Percentiles rank a stretch among this genome's conserved stretches.
Evolutionary conservation across 1,140 invertebrate genomes (phyloP).

Genomic region (Drosophila oshimai): DNA sequence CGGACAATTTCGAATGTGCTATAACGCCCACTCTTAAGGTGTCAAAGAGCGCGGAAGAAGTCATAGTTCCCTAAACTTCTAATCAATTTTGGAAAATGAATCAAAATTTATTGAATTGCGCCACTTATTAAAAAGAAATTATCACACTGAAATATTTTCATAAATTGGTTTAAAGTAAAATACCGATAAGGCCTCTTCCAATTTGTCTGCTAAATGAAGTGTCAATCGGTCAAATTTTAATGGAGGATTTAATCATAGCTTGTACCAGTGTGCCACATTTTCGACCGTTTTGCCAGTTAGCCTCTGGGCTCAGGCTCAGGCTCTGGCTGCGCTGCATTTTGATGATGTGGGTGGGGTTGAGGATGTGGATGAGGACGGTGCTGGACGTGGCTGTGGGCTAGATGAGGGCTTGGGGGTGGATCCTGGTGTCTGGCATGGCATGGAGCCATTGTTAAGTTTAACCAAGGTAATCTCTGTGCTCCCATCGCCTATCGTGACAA

Average conservation of each 20-base stretch:
- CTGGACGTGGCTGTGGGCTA: not conserved
- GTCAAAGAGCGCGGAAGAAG: no score
- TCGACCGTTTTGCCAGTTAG: conserved; percentile 44
- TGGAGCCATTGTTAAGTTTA: conserved; percentile 77
- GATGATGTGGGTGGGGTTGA: conserved; percentile 55
- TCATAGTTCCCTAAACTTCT: no score
- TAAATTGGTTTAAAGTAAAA: no score
- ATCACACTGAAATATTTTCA: no score
- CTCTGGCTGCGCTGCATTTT: conserved; percentile 72
- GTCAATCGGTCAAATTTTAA: no score
- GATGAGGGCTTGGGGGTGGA: conserved; percentile 7
- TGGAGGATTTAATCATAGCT: not conserved
- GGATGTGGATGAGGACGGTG: not conserved
- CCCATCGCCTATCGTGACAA: conserved; percentile 80
- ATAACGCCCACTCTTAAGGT: no score
- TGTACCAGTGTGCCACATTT: conserved; percentile 15
- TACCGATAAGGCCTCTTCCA: no score
- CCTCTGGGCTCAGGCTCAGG: conserved; percentile 54
- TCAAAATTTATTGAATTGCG: no score
- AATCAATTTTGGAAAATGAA: no score
- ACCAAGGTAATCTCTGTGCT: conserved; percentile 80
- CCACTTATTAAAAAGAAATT: no score
- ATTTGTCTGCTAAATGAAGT: no score
- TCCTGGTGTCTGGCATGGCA: conserved; percentile 60
- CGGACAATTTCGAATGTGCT: no score